Percentiles rank a stretch among this genome's conserved stretches.
Evolutionary conservation across 2,113 vertebrate species (phyloP).

Genomic region (Rattus norvegicus): GRCr8 NC_086029.1:66127501-66128000

Average conservation of each 20-base stretch:
- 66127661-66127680: not conserved
- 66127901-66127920: not conserved
- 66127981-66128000: not conserved
- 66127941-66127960: not conserved
- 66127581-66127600: not conserved
- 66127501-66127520: not conserved
- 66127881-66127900: not conserved
- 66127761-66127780: not conserved
- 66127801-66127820: not conserved
- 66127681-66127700: not conserved
- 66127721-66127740: not conserved
- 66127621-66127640: not conserved
- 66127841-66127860: not conserved
- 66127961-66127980: not conserved
- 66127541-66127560: too few relatives aligned
- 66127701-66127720: not conserved
- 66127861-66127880: not conserved
- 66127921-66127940: not conserved
- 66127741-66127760: not conserved
- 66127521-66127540: not conserved
- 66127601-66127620: not conserved
- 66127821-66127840: not conserved
- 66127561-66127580: not conserved
- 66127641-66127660: not conserved
- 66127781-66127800: not conserved